These are phyloP conservation scores for Falco novaeseelandiae DNA, from an alignment of 2,797 vertebrate species.

Conservation along the genomic window DNA sequence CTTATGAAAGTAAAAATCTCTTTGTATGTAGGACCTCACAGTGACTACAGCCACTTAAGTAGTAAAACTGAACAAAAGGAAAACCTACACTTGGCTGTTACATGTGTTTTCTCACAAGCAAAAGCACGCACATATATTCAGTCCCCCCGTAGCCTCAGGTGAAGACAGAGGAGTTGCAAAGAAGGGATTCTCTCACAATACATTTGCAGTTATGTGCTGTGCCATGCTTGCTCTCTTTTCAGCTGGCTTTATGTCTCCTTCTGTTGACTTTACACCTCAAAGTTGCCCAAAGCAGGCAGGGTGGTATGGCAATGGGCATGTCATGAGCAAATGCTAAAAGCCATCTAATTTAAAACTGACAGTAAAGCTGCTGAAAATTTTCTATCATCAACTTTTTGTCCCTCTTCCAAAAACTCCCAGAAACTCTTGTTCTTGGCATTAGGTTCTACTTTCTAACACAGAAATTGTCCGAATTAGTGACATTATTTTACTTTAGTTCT, in stretches of 20 bases:
- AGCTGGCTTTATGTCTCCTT: not conserved
- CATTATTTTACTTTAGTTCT: constrained; percentile 43
- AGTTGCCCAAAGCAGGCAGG: not conserved
- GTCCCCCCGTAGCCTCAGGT: not conserved
- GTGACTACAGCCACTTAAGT: not conserved
- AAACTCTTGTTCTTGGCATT: not conserved
- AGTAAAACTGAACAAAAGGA: not conserved
- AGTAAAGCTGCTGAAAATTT: not conserved
- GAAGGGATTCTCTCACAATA: not conserved
- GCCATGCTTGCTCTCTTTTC: not conserved
- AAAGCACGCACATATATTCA: not conserved
- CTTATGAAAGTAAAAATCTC: not conserved
- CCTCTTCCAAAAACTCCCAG: not conserved
- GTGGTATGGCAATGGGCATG: not conserved
- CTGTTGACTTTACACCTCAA: not conserved
- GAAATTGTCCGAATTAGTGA: constrained; percentile 41
- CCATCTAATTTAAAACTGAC: not conserved
- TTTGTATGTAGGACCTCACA: not conserved
- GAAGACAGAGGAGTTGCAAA: not conserved
- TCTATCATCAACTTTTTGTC: not conserved
- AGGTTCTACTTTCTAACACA: constrained; percentile 1
- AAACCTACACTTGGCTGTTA: not conserved
- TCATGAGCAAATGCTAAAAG: not conserved
- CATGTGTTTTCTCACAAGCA: not conserved
- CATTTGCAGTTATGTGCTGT: not conserved